Evolutionary conservation across 2,888 invertebrate genomes (phyloP), one percentile per base, ranked within the genome.

Genomic region (Saturnia pavonia): DNA sequence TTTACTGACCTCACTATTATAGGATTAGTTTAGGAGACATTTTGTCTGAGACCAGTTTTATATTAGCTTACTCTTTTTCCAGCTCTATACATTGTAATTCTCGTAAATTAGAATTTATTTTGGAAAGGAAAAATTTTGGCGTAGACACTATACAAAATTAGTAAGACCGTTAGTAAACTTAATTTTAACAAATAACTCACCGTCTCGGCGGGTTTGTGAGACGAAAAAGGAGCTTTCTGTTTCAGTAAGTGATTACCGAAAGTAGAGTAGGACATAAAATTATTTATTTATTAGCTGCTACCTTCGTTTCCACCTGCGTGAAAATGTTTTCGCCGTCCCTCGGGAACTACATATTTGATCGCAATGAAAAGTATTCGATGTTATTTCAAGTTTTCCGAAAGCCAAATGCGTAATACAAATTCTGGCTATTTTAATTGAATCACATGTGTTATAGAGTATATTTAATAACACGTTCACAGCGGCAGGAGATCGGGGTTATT

Each of bases 341-440:
- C 54, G 54, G 11, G 54, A 54, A 54, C 22, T 54, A 54, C 54
- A 54, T 22, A 54, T 22, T 54, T 54, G 54, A 22, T 22, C 22
- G 54, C 22, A 54, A n/a, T 54, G n/a, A 54, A 54, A 54, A n/a
- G 22, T 54, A 54, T 22, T 54, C 54, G 54, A 54, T 51, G 51
- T 51, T 51, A 7, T 48, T 66, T 71, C 65, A 60, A 68, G 65
- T 51, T 69, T 71, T 70, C 69, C 76, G 72, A 73, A 71, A 69
- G 70, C 70, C 14, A 25, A 60, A 69, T 45, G 25, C 6, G 34
- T 71, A 54, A 40, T 40, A 40, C 51, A 1, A 48, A 22, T 54
- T 22, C 11, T 7, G 19, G 19, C 34, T 48, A 19, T 19, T 48
- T 48, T 19, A 8, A 19, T 34, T 34, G 34, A 34, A 34, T 34